Evolutionary conservation across 2,888 invertebrate species (phyloP).

Genomic region (Diloba caeruleocephala): DNA sequence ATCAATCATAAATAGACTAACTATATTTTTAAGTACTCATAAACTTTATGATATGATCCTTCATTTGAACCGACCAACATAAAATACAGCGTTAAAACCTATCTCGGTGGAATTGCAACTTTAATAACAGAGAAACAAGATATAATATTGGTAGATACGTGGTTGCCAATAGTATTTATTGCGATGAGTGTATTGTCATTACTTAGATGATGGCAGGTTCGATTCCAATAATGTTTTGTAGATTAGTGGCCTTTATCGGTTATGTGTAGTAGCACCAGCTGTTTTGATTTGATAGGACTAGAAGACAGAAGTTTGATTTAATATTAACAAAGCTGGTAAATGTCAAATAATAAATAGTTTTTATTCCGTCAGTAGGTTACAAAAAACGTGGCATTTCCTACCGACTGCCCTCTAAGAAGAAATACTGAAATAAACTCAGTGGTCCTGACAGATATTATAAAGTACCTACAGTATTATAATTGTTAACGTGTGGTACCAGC

Average conservation of each 20-base stretch:
- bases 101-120: background rate
- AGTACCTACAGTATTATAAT: no score
- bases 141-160: background rate
- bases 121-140: accelerated
- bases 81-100: slow-evolving; percentile 6
- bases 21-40: slow-evolving; percentile 35
- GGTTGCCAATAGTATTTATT: slow-evolving; percentile 5
- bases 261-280: slow-evolving; percentile 8
- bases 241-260: slow-evolving; percentile 44
- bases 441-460: no score
- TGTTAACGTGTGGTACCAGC: no score
- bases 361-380: no score
- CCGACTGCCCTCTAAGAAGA: no score
- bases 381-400: no score
- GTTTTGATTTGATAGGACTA: background rate
- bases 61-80: slow-evolving; percentile 11
- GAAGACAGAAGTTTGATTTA: no score
- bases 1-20: slow-evolving; percentile 35
- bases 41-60: slow-evolving; percentile 35
- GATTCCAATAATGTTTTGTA: slow-evolving; percentile 51
- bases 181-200: slow-evolving; percentile 35
- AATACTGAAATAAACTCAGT: no score
- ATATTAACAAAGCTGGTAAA: no score
- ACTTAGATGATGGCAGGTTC: slow-evolving; percentile 43
- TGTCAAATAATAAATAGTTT: no score